These are phyloP conservation scores for Corapipo altera DNA, from an alignment of 2,113 vertebrate genomes.

Conservation along the genomic window DNA sequence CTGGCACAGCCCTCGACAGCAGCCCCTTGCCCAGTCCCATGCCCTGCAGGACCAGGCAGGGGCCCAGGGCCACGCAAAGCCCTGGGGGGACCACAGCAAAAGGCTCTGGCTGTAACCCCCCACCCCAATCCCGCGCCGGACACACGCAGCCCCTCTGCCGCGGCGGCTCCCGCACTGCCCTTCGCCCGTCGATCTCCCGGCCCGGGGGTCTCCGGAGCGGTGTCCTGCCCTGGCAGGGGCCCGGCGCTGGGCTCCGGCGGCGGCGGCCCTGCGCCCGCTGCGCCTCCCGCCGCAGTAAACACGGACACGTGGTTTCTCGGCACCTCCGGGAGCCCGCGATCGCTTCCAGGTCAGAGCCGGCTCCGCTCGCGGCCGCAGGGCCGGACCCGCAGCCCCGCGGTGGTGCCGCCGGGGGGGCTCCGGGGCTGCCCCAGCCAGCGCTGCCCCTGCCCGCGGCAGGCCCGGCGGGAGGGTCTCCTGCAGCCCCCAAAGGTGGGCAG, in stretches of 20 bases:
- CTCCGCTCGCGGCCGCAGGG: not conserved
- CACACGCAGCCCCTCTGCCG: not conserved
- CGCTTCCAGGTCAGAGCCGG: slow-evolving; percentile 46
- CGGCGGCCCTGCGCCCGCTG: not conserved
- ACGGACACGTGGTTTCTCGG: slow-evolving; percentile 35
- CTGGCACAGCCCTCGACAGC: not conserved
- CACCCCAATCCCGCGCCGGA: not conserved
- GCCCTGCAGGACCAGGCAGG: not conserved
- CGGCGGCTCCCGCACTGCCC: not conserved
- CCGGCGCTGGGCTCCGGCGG: not conserved
- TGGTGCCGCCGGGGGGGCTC: not conserved
- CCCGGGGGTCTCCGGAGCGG: not conserved
- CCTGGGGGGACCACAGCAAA: accelerated
- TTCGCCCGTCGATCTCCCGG: not conserved
- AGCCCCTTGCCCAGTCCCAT: not conserved
- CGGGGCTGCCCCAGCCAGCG: not conserved
- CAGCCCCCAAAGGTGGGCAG: not conserved
- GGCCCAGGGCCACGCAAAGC: not conserved
- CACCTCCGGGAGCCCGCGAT: slow-evolving; percentile 25
- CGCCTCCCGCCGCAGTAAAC: slow-evolving; percentile 1
- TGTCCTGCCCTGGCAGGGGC: not conserved
- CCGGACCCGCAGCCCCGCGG: not conserved
- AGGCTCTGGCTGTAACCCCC: not conserved
- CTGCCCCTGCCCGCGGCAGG: not conserved
- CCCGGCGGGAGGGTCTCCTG: not conserved